Conservation (phyloP, 2,888 invertebrate genomes). For the Eumacrocentrus americanus region DNA sequence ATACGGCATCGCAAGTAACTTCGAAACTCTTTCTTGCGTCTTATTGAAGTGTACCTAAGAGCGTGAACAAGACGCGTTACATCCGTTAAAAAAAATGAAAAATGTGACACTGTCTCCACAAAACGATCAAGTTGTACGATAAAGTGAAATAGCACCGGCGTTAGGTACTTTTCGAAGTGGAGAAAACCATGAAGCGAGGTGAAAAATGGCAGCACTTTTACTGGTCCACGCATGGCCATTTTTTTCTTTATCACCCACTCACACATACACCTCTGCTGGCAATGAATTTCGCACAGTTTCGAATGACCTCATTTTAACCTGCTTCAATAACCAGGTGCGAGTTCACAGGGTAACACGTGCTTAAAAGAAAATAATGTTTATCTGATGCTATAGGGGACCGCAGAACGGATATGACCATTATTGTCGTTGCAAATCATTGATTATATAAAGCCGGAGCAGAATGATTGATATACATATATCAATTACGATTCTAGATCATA, state of each 20-base stretch:
- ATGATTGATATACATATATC: neutral
- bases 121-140: neutral
- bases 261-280: neutral
- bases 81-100: neutral
- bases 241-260: neutral
- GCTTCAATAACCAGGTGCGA: neutral
- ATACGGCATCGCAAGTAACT: no score
- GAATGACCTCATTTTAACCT: neutral
- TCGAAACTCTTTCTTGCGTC: no score
- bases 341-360: neutral
- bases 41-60: no score
- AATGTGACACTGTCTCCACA: neutral
- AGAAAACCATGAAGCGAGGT: neutral
- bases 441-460: neutral
- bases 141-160: neutral
- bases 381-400: neutral
- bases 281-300: neutral
- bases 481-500: neutral
- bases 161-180: no score
- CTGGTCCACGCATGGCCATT: no score
- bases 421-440: neutral
- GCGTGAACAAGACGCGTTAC: neutral
- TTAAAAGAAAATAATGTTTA: neutral
- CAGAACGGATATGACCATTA: no score
- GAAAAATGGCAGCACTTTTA: constrained; percentile 2